Conservation (phyloP, 2,888 invertebrate species). For the Sericinus montela region DNA sequence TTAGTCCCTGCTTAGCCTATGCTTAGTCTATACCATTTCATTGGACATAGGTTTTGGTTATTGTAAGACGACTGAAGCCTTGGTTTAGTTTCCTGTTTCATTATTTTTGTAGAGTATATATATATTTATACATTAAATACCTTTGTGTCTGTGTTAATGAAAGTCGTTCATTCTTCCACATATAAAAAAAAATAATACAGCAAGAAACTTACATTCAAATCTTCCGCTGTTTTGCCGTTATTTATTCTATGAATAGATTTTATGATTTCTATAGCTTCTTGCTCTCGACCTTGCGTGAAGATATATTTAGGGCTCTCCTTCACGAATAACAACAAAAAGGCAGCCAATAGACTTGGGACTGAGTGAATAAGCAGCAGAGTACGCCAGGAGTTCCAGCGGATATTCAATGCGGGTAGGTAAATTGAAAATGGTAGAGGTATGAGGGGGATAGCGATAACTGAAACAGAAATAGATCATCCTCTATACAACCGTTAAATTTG, state of each 20-base stretch:
- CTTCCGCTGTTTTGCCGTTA: constrained; percentile 31
- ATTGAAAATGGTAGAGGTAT: constrained; percentile 70
- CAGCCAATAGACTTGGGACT: constrained; percentile 79
- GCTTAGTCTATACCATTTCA: no score
- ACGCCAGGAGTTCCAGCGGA: constrained; percentile 83
- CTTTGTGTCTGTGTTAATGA: no score
- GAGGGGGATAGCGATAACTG: constrained; percentile 80
- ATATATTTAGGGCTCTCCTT: constrained; percentile 90
- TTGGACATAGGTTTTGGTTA: no score
- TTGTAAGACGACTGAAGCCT: no score
- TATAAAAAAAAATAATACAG: no score
- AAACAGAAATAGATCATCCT: constrained; percentile 14
- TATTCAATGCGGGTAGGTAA: constrained; percentile 40
- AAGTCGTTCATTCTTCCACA: no score
- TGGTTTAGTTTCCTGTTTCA: no score
- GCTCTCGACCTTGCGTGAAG: constrained; percentile 76
- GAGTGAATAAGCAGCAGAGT: constrained; percentile 80
- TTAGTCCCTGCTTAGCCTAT: no score
- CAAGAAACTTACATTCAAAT: constrained; percentile 47
- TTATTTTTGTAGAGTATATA: neutral
- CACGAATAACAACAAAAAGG: constrained; percentile 71
- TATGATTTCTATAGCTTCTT: constrained; percentile 71
- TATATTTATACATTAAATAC: no score
- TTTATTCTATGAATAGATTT: constrained; percentile 49
- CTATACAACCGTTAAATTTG: no score